Percentiles rank a stretch among this genome's conserved stretches.
phyloP scores from a whole-genome alignment of 2,797 vertebrate genomes.

The Gephyroberyx darwinii region DNA sequence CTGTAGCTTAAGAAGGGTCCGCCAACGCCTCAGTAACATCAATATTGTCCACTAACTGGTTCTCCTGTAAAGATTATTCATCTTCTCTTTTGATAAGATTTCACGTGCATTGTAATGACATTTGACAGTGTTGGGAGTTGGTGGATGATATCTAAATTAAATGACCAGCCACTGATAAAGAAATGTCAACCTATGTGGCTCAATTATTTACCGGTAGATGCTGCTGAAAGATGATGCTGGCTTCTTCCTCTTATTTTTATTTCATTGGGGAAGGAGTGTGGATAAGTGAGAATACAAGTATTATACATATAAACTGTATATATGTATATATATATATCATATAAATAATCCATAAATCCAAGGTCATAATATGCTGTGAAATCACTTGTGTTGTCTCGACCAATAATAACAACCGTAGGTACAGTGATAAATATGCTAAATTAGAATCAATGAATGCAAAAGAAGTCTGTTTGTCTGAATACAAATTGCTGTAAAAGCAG shows the following conservation, averaged over 20 bases:
- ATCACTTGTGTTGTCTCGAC: constrained; percentile 2
- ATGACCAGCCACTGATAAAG: background rate
- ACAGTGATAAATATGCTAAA: constrained; percentile 28
- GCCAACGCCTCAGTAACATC: no score
- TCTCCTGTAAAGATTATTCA: no score
- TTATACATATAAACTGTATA: background rate
- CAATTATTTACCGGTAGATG: no score
- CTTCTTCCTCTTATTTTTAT: constrained; percentile 11
- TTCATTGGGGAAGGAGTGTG: constrained; percentile 15
- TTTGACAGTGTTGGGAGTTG: background rate
- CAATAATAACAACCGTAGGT: constrained; percentile 11
- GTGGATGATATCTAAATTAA: constrained; percentile 1
- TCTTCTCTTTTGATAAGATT: background rate
- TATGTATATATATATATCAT: no score
- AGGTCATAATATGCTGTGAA: constrained; percentile 10
- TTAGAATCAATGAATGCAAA: constrained; percentile 1
- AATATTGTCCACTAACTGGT: no score
- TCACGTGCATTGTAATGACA: background rate
- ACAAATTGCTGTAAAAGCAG: background rate
- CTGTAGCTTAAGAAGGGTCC: no score
- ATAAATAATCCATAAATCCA: background rate
- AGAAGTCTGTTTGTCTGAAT: background rate
- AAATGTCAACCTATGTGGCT: background rate
- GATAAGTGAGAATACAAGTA: constrained; percentile 21
- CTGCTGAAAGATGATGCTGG: constrained; percentile 6